phyloP scores from a whole-genome alignment of 1,140 invertebrate species.

The Venustaconcha ellipsiformis region DNA sequence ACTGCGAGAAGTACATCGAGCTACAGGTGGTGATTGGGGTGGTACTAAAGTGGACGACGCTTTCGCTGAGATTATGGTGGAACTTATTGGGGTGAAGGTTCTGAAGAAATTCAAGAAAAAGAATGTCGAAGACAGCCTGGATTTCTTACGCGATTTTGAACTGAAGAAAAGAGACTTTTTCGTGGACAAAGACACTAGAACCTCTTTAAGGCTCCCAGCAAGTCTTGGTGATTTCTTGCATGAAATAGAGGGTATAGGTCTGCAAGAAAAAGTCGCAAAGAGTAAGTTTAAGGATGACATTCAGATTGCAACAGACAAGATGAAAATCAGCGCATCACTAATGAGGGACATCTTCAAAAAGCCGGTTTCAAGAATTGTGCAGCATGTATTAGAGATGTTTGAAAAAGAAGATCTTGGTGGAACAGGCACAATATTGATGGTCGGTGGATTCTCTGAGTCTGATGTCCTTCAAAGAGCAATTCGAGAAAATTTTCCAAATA shows the following conservation, averaged over 20 bases:
- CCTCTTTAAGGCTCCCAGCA: too few relatives aligned
- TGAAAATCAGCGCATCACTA: neutral
- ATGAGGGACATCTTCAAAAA: neutral
- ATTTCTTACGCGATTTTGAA: conserved; percentile 34
- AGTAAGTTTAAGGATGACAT: neutral
- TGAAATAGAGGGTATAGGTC: neutral
- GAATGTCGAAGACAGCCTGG: conserved; percentile 18
- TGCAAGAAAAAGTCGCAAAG: neutral
- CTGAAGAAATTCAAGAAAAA: conserved; percentile 20
- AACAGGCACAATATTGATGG: conserved; percentile 28
- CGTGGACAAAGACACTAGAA: neutral
- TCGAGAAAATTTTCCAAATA: conserved; percentile 24
- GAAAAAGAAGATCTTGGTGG: neutral
- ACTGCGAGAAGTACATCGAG: conserved; percentile 32
- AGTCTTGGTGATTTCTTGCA: neutral
- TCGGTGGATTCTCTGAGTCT: conserved; percentile 41
- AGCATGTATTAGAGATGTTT: conserved; percentile 4
- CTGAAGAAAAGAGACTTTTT: conserved; percentile 31
- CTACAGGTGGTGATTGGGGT: conserved; percentile 40
- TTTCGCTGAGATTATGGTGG: conserved; percentile 14
- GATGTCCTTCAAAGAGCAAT: conserved; percentile 26
- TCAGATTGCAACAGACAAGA: neutral
- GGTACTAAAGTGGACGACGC: conserved; percentile 35
- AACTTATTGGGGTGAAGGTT: conserved; percentile 26
- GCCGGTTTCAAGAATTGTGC: neutral